Conservation (phyloP, 1,140 invertebrate genomes). For the Cylas formicarius region DNA sequence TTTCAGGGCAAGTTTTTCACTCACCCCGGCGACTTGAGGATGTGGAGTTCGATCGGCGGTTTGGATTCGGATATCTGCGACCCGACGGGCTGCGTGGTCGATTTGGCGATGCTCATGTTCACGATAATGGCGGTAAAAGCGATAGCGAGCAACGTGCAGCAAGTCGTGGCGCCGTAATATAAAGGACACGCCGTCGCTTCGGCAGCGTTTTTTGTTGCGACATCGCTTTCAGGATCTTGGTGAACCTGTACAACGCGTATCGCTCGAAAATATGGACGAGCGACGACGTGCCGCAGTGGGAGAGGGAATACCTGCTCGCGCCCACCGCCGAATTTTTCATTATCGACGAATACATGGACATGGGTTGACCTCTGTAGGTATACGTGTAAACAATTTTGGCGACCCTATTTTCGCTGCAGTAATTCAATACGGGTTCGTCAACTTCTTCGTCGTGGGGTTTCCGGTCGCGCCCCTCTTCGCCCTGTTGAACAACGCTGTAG, state of each 20-base stretch:
- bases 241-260: not conserved
- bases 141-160: constrained; percentile 6
- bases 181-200: no score
- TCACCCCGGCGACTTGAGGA: constrained; percentile 25
- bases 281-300: constrained; percentile 26
- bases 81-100: constrained; percentile 25
- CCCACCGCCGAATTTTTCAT: constrained; percentile 23
- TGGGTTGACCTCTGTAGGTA: constrained; percentile 13
- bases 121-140: constrained; percentile 25
- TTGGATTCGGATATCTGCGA: constrained; percentile 24
- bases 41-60: constrained; percentile 11
- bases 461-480: constrained; percentile 73
- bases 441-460: constrained; percentile 76
- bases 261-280: constrained; percentile 2
- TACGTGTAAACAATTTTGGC: not conserved
- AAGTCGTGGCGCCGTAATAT: constrained; percentile 26
- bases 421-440: constrained; percentile 78
- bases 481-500: constrained; percentile 71
- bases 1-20: constrained; percentile 26
- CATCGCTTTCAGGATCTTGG: not conserved
- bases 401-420: constrained; percentile 46
- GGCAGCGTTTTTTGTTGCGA: no score
- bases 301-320: constrained; percentile 23
- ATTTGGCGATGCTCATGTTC: constrained; percentile 22
- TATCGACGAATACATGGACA: constrained; percentile 24